Percentiles rank a stretch among this genome's conserved stretches.
These are phyloP conservation scores for Ptilorrhoa leucosticta DNA, from an alignment of 2,113 vertebrate genomes.

Conservation along the genomic window DNA sequence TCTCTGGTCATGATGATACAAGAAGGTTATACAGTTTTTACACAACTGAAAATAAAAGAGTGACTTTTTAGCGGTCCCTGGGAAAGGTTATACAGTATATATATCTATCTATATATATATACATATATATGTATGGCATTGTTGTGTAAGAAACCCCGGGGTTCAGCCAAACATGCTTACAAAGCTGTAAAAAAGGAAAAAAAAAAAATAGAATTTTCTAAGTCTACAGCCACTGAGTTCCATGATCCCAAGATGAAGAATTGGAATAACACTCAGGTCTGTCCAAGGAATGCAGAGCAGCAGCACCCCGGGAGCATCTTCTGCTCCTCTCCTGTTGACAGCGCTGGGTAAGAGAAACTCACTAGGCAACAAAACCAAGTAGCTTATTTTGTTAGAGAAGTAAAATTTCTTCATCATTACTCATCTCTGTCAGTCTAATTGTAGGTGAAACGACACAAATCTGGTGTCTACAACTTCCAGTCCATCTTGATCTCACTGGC, in stretches of 20 bases:
- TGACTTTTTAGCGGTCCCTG: constrained; percentile 4
- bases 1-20: background rate
- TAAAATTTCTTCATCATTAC: background rate
- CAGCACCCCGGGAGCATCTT: background rate
- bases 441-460: background rate
- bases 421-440: background rate
- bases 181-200: background rate
- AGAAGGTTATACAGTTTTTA: constrained; percentile 26
- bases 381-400: background rate
- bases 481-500: background rate
- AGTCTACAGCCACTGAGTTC: background rate
- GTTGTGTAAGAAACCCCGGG: background rate
- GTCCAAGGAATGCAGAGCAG: background rate
- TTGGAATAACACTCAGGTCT: background rate
- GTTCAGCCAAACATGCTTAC: constrained; percentile 46
- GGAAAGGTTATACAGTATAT: background rate
- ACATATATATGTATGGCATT: background rate
- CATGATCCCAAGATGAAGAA: background rate
- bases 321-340: background rate
- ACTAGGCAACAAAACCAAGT: background rate
- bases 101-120: background rate
- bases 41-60: constrained; percentile 18
- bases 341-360: background rate
- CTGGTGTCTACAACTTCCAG: background rate
- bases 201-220: background rate